Evolutionary conservation across 1,140 invertebrate genomes (phyloP).

Genomic region (Heliconius hermathena): DNA sequence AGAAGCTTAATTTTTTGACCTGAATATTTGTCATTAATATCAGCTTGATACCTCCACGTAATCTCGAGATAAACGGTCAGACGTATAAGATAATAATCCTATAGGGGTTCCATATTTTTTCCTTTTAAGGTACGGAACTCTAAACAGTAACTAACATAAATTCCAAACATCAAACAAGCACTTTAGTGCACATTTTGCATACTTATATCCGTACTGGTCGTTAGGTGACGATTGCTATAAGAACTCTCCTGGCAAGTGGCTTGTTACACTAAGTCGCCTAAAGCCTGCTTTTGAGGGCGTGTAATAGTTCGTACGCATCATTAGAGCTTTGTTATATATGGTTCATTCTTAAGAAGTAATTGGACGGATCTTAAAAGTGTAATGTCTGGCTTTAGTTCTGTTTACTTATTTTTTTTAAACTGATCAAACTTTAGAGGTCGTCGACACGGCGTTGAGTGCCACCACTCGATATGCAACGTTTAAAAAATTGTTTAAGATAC

Average conservation of each 20-base stretch:
- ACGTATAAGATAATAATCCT: too few species aligned
- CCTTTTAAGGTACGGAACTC: neutral
- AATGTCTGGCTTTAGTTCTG: neutral
- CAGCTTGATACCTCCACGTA: too few species aligned
- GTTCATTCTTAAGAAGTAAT: neutral
- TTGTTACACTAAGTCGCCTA: conserved; percentile 14
- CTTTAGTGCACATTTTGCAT: neutral
- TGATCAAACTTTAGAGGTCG: too few species aligned
- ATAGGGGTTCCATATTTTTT: too few species aligned
- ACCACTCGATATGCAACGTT: too few species aligned
- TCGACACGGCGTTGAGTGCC: too few species aligned
- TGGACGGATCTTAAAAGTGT: neutral
- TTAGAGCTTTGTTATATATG: conserved; percentile 7
- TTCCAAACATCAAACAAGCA: conserved; percentile 1
- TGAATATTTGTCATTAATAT: too few species aligned
- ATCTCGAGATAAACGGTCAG: too few species aligned
- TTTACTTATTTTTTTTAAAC: too few species aligned
- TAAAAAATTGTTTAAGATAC: too few species aligned
- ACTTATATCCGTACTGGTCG: neutral
- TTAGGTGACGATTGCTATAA: conserved; percentile 11
- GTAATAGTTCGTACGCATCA: conserved; percentile 12
- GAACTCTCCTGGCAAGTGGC: neutral
- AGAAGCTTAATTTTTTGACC: too few species aligned
- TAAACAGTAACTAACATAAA: neutral
- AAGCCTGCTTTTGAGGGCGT: neutral